phyloP scores from a whole-genome alignment of 2,888 invertebrate genomes.

The Pristionchus japonicus region DNA sequence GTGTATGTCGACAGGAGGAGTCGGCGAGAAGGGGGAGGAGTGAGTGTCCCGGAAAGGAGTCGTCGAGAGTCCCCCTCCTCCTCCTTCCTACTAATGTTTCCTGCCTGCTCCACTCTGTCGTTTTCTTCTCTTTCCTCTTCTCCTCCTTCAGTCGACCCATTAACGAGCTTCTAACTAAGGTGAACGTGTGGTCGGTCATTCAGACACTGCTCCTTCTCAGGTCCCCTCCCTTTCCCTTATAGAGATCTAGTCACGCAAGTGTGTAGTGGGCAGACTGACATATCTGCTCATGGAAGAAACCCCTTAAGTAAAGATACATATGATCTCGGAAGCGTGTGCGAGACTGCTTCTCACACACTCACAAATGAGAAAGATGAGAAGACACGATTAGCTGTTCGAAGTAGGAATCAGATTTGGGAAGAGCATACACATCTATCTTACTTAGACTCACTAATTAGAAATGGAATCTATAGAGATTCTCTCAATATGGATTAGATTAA shows the following conservation, averaged over 20 bases:
- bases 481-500: neutral
- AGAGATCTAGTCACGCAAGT: neutral
- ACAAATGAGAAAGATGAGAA: neutral
- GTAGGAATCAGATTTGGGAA: neutral
- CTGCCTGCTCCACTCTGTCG: conserved; percentile 10
- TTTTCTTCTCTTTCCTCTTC: conserved; percentile 5
- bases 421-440: neutral
- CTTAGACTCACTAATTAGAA: neutral
- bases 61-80: conserved; percentile 19
- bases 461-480: neutral
- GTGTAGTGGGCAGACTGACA: neutral
- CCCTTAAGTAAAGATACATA: neutral
- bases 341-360: neutral
- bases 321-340: neutral
- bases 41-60: conserved; percentile 32
- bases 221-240: neutral
- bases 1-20: neutral
- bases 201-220: neutral
- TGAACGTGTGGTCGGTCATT: neutral
- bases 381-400: neutral
- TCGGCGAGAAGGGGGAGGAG: neutral
- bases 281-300: neutral
- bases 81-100: conserved; percentile 39
- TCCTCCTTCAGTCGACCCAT: neutral
- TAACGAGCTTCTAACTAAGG: conserved; percentile 23